phyloP scores from a whole-genome alignment of 2,113 vertebrate genomes.

The Neogale vison region DNA sequence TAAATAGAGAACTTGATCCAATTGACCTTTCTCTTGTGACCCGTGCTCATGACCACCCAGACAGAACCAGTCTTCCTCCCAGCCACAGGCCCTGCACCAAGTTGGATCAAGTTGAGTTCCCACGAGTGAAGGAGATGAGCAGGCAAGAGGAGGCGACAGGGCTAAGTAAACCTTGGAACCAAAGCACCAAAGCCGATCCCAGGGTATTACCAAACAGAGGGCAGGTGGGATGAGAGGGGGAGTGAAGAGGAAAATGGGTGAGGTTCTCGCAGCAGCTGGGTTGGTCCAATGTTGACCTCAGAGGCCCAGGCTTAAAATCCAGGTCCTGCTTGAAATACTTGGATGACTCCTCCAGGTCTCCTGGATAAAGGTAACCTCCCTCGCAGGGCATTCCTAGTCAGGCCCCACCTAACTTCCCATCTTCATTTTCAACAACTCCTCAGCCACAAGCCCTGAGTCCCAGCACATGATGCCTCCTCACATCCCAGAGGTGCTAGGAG shows the following conservation, averaged over 20 bases:
- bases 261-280: neutral
- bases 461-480: neutral
- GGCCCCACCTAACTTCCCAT: neutral
- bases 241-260: neutral
- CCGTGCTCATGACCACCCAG: neutral
- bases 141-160: neutral
- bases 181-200: neutral
- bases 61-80: too few species aligned
- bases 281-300: neutral
- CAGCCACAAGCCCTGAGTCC: neutral
- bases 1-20: neutral
- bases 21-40: neutral
- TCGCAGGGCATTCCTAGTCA: neutral
- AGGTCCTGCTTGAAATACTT: neutral
- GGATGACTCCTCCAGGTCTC: neutral
- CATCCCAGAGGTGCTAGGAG: accelerated
- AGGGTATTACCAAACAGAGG: neutral
- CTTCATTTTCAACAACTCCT: neutral
- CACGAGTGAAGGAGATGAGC: neutral
- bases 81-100: neutral
- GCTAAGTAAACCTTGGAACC: neutral
- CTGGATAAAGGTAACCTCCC: neutral
- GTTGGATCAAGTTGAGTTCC: neutral
- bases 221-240: too few species aligned
- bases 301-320: neutral